A percentile compares a stretch with the other conserved stretches of the same genome.
Conservation (phyloP, 2,797 vertebrate species). For the Adrianichthys oophorus region DNA sequence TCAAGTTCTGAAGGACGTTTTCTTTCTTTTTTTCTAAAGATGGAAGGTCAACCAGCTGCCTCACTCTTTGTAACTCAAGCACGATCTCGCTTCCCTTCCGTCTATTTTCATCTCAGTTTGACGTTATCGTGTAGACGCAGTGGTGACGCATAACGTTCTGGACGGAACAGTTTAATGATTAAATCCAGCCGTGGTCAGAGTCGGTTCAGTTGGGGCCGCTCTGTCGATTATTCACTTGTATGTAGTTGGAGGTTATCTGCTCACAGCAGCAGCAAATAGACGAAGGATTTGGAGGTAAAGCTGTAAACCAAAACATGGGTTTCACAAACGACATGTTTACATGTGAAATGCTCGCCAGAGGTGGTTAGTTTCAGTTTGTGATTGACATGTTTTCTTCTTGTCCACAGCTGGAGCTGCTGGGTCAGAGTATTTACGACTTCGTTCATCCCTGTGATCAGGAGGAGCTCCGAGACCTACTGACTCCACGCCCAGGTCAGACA, state of each 20-base stretch:
- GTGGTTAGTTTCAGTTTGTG: neutral
- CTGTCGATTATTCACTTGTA: neutral
- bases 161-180: neutral
- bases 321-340: neutral
- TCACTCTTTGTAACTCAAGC: constrained; percentile 2
- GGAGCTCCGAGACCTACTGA: constrained; percentile 85
- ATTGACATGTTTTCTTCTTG: neutral
- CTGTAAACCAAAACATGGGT: neutral
- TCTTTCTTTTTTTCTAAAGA: neutral
- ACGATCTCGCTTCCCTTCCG: neutral
- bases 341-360: neutral
- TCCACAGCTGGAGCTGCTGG: constrained; percentile 85
- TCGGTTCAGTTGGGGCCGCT: neutral
- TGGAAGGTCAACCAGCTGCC: neutral
- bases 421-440: constrained; percentile 88
- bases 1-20: too few species aligned
- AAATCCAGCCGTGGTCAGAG: neutral
- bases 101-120: constrained; percentile 23
- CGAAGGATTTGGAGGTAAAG: neutral
- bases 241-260: neutral
- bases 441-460: constrained; percentile 89
- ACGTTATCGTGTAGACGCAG: neutral
- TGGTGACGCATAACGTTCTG: neutral
- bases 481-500: constrained; percentile 75
- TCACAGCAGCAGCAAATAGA: neutral